phyloP scores from a whole-genome alignment of 2,113 vertebrate species.

The Mus pahari region DNA sequence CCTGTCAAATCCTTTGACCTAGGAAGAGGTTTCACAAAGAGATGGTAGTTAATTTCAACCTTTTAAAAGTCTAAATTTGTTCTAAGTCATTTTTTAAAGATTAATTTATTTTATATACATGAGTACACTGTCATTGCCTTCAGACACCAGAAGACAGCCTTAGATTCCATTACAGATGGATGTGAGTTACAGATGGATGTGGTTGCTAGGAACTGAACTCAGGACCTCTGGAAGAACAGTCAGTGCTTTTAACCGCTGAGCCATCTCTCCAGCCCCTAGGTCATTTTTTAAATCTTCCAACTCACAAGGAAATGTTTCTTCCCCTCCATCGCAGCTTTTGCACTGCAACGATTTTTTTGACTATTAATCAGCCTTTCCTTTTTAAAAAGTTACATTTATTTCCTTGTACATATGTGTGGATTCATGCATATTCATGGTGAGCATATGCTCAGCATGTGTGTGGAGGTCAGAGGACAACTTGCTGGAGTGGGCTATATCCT shows the following conservation, averaged over 20 bases:
- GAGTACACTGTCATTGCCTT: too few relatives aligned
- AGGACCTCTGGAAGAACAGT: too few relatives aligned
- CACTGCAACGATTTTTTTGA: neutral
- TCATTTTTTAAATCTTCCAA: constrained; percentile 45
- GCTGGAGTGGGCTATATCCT: neutral
- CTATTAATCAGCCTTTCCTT: neutral
- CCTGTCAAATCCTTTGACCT: neutral
- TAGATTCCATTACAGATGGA: too few relatives aligned
- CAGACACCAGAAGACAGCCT: too few relatives aligned
- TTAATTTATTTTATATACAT: too few relatives aligned
- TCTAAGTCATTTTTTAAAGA: constrained; percentile 22
- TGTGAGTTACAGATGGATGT: too few relatives aligned
- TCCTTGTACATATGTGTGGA: neutral
- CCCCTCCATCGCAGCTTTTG: neutral
- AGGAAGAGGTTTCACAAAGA: constrained; percentile 6
- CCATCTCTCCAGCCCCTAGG: neutral
- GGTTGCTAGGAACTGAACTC: too few relatives aligned
- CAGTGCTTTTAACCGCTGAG: too few relatives aligned
- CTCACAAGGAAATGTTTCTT: neutral
- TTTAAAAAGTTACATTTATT: neutral
- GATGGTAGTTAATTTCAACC: neutral
- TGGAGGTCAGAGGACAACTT: neutral
- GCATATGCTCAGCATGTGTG: neutral
- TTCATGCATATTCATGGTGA: neutral
- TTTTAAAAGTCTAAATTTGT: constrained; percentile 39